phyloP scores from a whole-genome alignment of 2,113 vertebrate species.

The Trochalopteron elliotii region DNA sequence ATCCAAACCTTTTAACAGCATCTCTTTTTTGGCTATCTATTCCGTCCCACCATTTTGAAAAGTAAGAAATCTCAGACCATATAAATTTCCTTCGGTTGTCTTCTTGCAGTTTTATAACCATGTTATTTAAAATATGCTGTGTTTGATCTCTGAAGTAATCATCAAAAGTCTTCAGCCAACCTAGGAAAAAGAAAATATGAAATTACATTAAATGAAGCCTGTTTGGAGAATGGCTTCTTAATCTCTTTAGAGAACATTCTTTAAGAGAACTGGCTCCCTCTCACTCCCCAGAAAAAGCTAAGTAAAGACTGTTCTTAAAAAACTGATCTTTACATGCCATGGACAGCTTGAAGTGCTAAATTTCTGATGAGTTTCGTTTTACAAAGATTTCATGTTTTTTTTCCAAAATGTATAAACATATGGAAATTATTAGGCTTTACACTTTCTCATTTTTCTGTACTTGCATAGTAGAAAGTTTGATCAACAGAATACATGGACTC shows the following conservation, averaged over 20 bases:
- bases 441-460: not conserved
- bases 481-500: not conserved
- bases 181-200: constrained; percentile 72
- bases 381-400: not conserved
- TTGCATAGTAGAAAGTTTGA: not conserved
- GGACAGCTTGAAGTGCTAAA: not conserved
- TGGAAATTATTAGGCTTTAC: not conserved
- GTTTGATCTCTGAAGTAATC: constrained; percentile 91
- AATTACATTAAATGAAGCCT: not conserved
- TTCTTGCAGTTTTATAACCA: constrained; percentile 87
- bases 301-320: not conserved
- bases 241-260: not conserved
- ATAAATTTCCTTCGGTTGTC: constrained; percentile 87
- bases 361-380: not conserved
- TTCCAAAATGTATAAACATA: not conserved
- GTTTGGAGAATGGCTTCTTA: not conserved
- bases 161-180: constrained; percentile 95
- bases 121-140: constrained; percentile 91
- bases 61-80: constrained; percentile 92
- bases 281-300: not conserved
- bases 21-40: constrained; percentile 85
- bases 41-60: constrained; percentile 91
- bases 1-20: constrained; percentile 84
- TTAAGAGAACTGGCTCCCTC: not conserved
- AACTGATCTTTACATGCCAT: not conserved